Evolutionary conservation across 2,797 vertebrate genomes (phyloP).

Genomic region (Betta splendens): DNA sequence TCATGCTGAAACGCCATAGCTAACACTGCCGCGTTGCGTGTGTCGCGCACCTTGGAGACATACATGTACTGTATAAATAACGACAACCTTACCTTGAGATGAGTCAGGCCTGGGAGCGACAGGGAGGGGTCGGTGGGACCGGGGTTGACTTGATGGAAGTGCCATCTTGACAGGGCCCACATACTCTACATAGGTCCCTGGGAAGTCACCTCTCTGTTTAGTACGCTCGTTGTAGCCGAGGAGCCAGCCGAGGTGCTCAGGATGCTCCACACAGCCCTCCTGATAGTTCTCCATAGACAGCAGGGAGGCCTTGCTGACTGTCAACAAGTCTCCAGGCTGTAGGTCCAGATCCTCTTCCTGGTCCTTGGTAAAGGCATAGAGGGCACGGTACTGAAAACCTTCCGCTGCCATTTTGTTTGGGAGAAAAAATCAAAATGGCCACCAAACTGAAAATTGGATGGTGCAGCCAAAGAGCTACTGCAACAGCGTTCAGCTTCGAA

Average conservation of each 20-base stretch:
- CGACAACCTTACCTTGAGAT: slow-evolving; percentile 55
- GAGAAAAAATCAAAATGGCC: slow-evolving; percentile 65
- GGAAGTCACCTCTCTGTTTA: slow-evolving; percentile 93
- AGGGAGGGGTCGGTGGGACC: slow-evolving; percentile 88
- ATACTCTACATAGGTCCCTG: slow-evolving; percentile 92
- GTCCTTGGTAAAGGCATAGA: slow-evolving; percentile 89
- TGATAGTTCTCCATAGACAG: slow-evolving; percentile 84
- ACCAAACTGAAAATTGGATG: slow-evolving; percentile 43
- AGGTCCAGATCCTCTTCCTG: slow-evolving; percentile 93
- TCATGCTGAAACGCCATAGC: no score
- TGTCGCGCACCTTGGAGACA: no score
- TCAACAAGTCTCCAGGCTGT: slow-evolving; percentile 87
- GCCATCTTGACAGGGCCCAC: slow-evolving; percentile 86
- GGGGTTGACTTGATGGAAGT: slow-evolving; percentile 83
- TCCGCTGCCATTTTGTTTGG: slow-evolving; percentile 81
- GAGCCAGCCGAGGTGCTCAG: slow-evolving; percentile 90
- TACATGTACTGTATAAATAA: no score
- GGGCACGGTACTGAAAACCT: slow-evolving; percentile 90
- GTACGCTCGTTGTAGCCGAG: slow-evolving; percentile 91
- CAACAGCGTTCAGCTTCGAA: slow-evolving; percentile 24
- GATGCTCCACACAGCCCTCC: slow-evolving; percentile 87
- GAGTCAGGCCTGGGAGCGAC: slow-evolving; percentile 82
- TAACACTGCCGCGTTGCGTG: no score
- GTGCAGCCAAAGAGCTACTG: slow-evolving; percentile 35
- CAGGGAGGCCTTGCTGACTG: slow-evolving; percentile 88